Conservation (phyloP, 2,113 vertebrate genomes). For the Cryptomyrus ogoouensis region DNA sequence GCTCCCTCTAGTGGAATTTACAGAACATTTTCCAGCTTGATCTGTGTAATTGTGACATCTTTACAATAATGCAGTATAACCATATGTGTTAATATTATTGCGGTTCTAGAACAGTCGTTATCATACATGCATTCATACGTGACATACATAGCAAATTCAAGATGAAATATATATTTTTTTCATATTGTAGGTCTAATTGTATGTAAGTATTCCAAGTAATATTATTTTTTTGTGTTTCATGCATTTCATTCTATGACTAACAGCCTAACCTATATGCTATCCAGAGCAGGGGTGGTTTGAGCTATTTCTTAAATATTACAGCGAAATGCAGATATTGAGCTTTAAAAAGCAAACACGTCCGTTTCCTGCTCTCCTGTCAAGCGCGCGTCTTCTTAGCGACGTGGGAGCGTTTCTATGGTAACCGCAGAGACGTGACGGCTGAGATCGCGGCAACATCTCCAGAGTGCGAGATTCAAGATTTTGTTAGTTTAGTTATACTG, state of each 20-base stretch:
- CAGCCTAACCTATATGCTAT: background rate
- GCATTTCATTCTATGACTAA: background rate
- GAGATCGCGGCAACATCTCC: background rate
- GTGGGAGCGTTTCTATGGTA: constrained; percentile 48
- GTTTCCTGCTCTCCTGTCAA: constrained; percentile 7
- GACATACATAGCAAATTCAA: background rate
- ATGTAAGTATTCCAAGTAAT: background rate
- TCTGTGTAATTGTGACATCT: background rate
- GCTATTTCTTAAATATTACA: background rate
- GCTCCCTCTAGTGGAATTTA: background rate
- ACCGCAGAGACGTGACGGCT: constrained; percentile 38
- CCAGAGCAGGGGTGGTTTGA: background rate
- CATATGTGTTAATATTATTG: background rate
- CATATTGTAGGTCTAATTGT: background rate
- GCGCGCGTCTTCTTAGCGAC: constrained; percentile 23
- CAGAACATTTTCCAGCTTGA: background rate
- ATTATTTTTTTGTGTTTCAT: background rate
- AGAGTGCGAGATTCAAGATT: background rate
- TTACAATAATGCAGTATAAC: background rate
- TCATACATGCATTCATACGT: background rate
- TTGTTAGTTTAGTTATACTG: background rate
- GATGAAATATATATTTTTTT: background rate
- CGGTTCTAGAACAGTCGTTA: background rate
- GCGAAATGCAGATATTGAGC: background rate
- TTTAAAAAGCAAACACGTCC: background rate